Evolutionary conservation across 1,140 invertebrate genomes (phyloP).

Genomic region (Pteromalus puparum): DNA sequence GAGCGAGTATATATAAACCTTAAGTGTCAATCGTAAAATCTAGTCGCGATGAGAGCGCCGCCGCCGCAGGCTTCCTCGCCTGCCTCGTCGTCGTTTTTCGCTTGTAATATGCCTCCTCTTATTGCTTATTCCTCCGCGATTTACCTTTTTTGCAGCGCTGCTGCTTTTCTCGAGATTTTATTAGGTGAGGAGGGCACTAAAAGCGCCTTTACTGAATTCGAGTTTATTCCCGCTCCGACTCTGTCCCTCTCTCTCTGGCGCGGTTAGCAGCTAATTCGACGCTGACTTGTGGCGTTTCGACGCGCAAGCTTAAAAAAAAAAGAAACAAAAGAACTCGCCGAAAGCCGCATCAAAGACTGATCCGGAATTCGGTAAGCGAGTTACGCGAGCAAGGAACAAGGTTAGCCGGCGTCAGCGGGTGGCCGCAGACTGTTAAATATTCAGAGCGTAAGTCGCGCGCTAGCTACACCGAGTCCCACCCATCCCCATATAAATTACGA

Average conservation of each 20-base stretch:
- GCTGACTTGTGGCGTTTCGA: neutral
- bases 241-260: neutral
- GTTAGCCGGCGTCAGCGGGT: neutral
- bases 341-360: neutral
- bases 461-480: neutral
- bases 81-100: neutral
- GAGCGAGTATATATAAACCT: neutral
- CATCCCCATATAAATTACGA: neutral
- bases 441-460: neutral
- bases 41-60: conserved; percentile 57
- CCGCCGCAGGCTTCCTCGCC: neutral
- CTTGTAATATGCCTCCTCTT: neutral
- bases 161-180: conserved; percentile 30
- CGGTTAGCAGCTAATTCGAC: neutral
- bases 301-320: too few relatives aligned
- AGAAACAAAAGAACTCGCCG: neutral
- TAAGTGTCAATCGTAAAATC: conserved; percentile 53
- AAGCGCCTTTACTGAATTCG: neutral
- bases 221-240: neutral
- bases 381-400: neutral
- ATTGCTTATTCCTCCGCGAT: neutral
- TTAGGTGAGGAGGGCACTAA: neutral
- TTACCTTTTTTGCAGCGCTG: conserved; percentile 2
- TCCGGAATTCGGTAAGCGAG: neutral
- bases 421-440: conserved; percentile 8